Base-by-base conservation (phyloP, 2,888 invertebrate species). In the Lampropteryx suffumata region DNA sequence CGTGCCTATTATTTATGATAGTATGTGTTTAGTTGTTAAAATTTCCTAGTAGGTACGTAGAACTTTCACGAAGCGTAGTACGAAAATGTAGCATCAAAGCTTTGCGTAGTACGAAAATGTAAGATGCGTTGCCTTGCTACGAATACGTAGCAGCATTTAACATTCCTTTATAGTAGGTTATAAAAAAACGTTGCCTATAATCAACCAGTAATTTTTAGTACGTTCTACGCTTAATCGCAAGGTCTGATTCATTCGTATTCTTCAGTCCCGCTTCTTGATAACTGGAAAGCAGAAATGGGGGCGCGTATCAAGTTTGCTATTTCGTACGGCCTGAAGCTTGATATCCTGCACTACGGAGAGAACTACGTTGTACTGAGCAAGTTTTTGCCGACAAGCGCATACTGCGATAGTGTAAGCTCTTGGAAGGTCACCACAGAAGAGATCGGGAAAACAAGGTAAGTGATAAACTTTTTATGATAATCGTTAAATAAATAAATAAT, bases 1-100 rank as follows among this genome's bases (percentile, higher is more conserved):
- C 1, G 68, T 82, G 29, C 75, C 90, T 1, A 53, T 90, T 9
- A 65, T 84, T 14, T 90, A 83, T 69, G 81, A 84, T 39, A 89
- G 54, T 74, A 71, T 47, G 67, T 71, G 0, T 12, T 13, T 3
- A 13, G 8, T 8, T 12, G n/a, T n/a, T 14, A 8, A 24, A 24
- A 6, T 24, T 6, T 24, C 1, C 8, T 2, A 2, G 7, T 14
- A n/a, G n/a, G 9, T 10, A 28, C 4, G 13, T 2, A n/a, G n/a
- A n/a, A n/a, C n/a, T 17, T 17, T 17, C 17, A 17, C 4, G 17
- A 4, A 17, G 17, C 4, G 17, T 17, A 4, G 17, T n/a, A n/a
- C n/a, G n/a, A n/a, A n/a, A n/a, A n/a, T n/a, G n/a, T n/a, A n/a
- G n/a, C n/a, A n/a, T n/a, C n/a, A n/a, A n/a, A n/a, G n/a, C n/a